Evolutionary conservation across 2,888 invertebrate species (phyloP), one percentile per base, ranked within the genome.

Genomic region (Poecilus cupreus): DNA sequence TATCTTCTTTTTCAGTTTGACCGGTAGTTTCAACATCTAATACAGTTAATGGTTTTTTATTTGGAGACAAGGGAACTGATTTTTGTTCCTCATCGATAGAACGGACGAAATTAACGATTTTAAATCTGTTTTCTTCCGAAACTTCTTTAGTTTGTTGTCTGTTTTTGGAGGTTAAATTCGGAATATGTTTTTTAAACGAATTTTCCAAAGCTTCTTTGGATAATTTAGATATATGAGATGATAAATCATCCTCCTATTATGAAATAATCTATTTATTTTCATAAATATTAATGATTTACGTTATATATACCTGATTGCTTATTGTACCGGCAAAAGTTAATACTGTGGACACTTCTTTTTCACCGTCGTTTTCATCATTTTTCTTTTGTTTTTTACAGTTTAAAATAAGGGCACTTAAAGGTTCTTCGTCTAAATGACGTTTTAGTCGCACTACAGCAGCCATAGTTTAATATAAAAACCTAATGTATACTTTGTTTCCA

Each of bases 251-350:
- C 82, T 90, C 90, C 91, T 91, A 80, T 3, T 85, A 76, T 64
- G 51, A 83, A 37, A 81, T 18, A 70, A 37, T 11, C 13, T 51
- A 18, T 26, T 72, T 16, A 20, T 22, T 16, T n/a, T 64, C 4
- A 18, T 37, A 8, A 68, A 11, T 10, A 68, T 18, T 37, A 16
- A 37, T 16, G 8, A 16, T 13, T 37, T 37, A 3, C 51, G 16
- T n/a, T 13, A 64, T 11, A 82, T 82, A 86, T 89, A 94, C 95
- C 90, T 93, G 92, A 86, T 91, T 91, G 80, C 92, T 89, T n/a
- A 94, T 91, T 20, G 95, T 95, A 82, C 93, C 94, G 54, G 94
- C 93, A 85, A 95, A 94, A 85, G 94, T 94, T 10, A 95, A 91
- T 43, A 95, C 88, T 0, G 94, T 91, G 0, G 93, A 92, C 5